phyloP scores from a whole-genome alignment of 2,113 vertebrate species.

The Calidris pygmaea region DNA sequence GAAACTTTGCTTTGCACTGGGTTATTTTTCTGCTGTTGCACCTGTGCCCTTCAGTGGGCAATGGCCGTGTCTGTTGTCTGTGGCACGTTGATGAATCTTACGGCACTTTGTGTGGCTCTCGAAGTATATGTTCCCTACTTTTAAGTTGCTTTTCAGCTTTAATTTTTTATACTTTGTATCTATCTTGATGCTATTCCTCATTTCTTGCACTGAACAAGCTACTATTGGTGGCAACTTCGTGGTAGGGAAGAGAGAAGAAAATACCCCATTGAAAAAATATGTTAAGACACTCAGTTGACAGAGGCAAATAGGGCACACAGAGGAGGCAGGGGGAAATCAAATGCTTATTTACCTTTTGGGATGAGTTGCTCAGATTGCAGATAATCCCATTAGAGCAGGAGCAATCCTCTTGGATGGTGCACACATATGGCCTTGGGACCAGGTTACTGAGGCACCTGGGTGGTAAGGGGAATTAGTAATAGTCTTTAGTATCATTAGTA shows the following conservation, averaged over 20 bases:
- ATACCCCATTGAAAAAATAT: not conserved
- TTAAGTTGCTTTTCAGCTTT: not conserved
- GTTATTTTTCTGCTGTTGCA: not conserved
- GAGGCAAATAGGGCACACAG: not conserved
- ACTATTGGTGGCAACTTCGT: not conserved
- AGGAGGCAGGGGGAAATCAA: not conserved
- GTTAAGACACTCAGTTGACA: not conserved
- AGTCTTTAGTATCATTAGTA: not conserved
- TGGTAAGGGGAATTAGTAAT: not conserved
- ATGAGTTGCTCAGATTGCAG: not conserved
- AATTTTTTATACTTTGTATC: not conserved
- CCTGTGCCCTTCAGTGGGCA: not conserved
- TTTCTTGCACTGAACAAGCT: not conserved
- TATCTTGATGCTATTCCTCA: not conserved
- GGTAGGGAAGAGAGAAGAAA: not conserved
- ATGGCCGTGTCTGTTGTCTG: not conserved
- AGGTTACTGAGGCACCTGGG: not conserved
- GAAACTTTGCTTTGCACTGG: not conserved
- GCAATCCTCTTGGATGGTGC: not conserved
- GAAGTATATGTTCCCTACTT: not conserved
- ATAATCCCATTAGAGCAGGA: conserved; percentile 3
- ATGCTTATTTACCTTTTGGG: conserved; percentile 25
- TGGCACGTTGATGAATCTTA: not conserved
- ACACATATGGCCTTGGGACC: not conserved
- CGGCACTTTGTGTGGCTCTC: not conserved